These are phyloP conservation scores for Machimus atricapillus DNA, from an alignment of 2,888 invertebrate genomes.

Conservation along the genomic window DNA sequence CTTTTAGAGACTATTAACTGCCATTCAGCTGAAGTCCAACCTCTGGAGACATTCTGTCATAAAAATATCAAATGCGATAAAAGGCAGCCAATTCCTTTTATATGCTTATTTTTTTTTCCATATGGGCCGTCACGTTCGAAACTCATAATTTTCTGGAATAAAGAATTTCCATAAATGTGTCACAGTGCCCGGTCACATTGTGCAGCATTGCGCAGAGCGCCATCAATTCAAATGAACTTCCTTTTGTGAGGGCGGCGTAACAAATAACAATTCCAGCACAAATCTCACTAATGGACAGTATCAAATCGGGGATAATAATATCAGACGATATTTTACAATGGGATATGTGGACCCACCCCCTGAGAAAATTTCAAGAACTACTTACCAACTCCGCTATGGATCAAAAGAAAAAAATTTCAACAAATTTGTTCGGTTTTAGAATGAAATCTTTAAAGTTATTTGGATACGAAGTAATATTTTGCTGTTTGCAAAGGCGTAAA, in stretches of 20 bases:
- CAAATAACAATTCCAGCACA: neutral
- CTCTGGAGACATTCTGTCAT: neutral
- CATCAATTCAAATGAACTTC: neutral
- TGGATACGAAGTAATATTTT: neutral
- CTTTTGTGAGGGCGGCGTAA: neutral
- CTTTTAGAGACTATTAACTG: neutral
- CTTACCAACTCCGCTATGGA: too few species aligned
- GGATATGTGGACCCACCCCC: neutral
- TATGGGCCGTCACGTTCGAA: neutral
- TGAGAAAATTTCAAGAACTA: too few species aligned
- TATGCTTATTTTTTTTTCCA: neutral
- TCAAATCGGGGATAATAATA: slow-evolving; percentile 17
- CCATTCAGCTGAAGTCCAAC: neutral
- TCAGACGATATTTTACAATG: slow-evolving; percentile 22
- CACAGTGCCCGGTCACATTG: neutral
- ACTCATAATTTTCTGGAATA: neutral
- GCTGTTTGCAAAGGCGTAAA: neutral
- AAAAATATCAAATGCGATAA: neutral
- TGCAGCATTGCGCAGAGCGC: neutral
- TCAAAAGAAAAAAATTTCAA: too few species aligned
- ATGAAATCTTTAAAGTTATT: neutral
- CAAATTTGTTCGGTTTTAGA: too few species aligned
- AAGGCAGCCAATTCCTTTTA: neutral
- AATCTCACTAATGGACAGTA: slow-evolving; percentile 29
- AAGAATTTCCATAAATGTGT: neutral